Percentiles rank a stretch among this genome's conserved stretches.
These are phyloP conservation scores for Rhinella marina DNA, from an alignment of 2,797 vertebrate species.

Conservation along the genomic window DNA sequence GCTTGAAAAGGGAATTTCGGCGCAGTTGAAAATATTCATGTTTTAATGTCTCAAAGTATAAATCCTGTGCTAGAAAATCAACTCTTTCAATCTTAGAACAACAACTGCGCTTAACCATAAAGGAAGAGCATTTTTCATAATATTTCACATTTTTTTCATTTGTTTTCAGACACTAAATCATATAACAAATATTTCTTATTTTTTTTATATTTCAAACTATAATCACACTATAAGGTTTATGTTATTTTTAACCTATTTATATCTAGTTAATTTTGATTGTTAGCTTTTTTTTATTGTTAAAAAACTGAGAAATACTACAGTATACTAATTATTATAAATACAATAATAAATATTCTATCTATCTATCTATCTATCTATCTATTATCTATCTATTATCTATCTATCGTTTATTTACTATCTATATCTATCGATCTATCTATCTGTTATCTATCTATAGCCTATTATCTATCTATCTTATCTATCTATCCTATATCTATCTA, in stretches of 20 bases:
- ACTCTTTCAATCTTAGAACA: not conserved
- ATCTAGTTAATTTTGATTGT: no score
- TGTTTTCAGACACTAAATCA: no score
- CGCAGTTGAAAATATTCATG: not conserved
- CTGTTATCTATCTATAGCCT: not conserved
- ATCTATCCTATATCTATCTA: no score
- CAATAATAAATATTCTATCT: not conserved
- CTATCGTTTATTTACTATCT: no score
- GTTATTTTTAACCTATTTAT: no score
- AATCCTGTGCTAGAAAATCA: not conserved
- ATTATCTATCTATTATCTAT: not conserved
- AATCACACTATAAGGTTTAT: no score
- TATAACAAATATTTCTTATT: no score
- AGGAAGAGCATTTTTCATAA: not conserved
- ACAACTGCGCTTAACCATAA: not conserved
- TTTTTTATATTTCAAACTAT: no score
- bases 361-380: slow-evolving; percentile 37
- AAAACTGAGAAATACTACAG: no score
- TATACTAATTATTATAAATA: no score
- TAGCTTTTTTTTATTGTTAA: no score
- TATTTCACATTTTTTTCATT: not conserved
- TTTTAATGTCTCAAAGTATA: not conserved
- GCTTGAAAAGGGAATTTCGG: slow-evolving; percentile 7
- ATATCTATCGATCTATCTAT: not conserved
- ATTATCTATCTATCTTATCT: not conserved